Base-by-base conservation (phyloP, 2,888 invertebrate genomes). In the Cabera pusaria region DNA sequence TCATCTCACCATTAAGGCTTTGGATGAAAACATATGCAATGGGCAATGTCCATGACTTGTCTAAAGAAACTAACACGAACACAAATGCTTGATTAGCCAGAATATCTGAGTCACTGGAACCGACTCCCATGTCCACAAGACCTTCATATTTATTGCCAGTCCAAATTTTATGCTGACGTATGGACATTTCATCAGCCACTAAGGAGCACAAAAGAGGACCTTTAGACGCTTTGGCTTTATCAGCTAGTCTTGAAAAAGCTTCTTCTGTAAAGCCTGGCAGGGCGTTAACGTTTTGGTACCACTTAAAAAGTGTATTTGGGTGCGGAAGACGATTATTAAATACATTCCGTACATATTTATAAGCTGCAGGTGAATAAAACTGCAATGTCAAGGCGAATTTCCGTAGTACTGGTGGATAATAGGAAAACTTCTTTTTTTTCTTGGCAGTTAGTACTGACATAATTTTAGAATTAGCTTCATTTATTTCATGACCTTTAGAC, bases 1-100 rank as follows among this genome's bases (percentile, higher is more conserved):
- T 52, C 19, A 56, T 50, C 10, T 43, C 28, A 3, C 45, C 50
- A 6, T 18, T 32, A 6, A 68, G 9, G 1, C 59, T 52, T 7
- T 56, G 44, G 3, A 56, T 46, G 16, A 66, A 44, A 65, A 67
- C 40, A 7, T 66, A 65, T 1, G 44, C 59, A 2, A 65, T 28
- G 3, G 64, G 62, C 14, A 68, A 42, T 44, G 65, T 64, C 61
- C 59, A 67, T 4, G 21, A 6, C 21, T 51, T 38, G 27, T 46
- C 46, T 6, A 51, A 17, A 3, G 14, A 42, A 1, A 47, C 49
- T 1, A 52, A 26, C 6, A 56, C 6, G 20, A 51, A 44, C 2
- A 49, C 43, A 32, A 41, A 49, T n/a, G 38, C 51, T 14, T 48
- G 20, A 8, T 39, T 26, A 5, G 44, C 45, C 16, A 28, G 39